A percentile compares a stretch with the other conserved stretches of the same genome.
Evolutionary conservation across 1,140 invertebrate species (phyloP).

Genomic region (Danaus melanippus): DNA sequence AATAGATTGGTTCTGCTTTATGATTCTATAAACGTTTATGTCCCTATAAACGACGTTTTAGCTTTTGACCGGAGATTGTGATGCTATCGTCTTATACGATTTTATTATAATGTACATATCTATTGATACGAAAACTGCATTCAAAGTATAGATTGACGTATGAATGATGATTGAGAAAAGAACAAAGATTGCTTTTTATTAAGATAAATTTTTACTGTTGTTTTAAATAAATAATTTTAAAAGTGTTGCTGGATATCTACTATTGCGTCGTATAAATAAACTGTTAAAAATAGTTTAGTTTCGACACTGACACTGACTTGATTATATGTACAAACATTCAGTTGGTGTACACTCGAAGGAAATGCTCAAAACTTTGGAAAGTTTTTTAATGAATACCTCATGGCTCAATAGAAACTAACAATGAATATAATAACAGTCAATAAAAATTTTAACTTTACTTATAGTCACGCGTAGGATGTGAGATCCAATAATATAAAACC

Average conservation of each 20-base stretch:
- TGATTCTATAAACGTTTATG: slow-evolving; percentile 71
- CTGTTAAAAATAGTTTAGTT: no score
- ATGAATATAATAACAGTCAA: slow-evolving; percentile 12
- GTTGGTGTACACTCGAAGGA: no score
- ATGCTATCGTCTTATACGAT: slow-evolving; percentile 54
- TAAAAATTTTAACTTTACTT: slow-evolving; percentile 9
- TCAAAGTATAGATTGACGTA: no score
- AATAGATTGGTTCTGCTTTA: slow-evolving; percentile 67
- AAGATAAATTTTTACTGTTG: background rate
- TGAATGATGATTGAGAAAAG: no score
- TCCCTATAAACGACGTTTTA: slow-evolving; percentile 64
- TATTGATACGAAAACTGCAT: no score
- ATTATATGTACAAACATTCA: no score
- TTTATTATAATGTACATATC: slow-evolving; percentile 40
- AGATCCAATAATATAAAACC: slow-evolving; percentile 31
- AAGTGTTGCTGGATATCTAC: background rate
- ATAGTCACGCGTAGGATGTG: slow-evolving; percentile 35
- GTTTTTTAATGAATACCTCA: no score
- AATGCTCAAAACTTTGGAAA: no score
- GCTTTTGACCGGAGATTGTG: slow-evolving; percentile 56
- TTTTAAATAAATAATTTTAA: slow-evolving; percentile 2
- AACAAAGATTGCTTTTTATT: no score
- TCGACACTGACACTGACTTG: no score
- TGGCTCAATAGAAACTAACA: background rate
- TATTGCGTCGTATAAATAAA: no score